Base-by-base conservation (phyloP, 2,888 invertebrate species). In the Neuroscelio doddi region DNA sequence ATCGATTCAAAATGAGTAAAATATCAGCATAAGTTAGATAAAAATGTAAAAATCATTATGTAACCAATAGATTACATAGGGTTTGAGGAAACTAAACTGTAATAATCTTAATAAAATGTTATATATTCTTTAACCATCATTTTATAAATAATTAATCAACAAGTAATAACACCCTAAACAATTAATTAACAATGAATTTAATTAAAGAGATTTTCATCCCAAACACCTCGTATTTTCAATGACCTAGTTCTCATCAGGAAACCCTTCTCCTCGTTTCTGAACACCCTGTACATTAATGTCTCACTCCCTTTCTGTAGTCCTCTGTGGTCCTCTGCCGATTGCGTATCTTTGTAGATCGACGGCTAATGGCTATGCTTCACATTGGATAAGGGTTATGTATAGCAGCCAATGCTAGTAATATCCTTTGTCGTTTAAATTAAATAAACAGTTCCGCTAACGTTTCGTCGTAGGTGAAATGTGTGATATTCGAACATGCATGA, bases 281-380 rank as follows among this genome's bases (percentile, higher is more conserved):
- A 62, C 66, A 66, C 66, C 66, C 66, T 62, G 58, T 66, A 58
- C 66, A 53, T 57, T 62, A 62, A 57, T 51, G 62, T 87, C 46
- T 50, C 55, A 16, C 57, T 55, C 61, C 58, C 62, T 61, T 45
- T 56, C 50, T 52, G 17, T 86, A 87, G 86, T 86, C 86, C 86
- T 85, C 57, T 58, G 56, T 50, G 53, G 64, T 57, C 63, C 53
- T 55, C 53, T 46, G 59, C 56, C 61, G 59, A 63, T 68, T 73
- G 75, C 76, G 77, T 80, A 80, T 79, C 79, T 79, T 73, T 72
- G 73, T 71, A 70, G 76, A 79, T 79, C 79, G 75, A 78, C 78
- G 78, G 74, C 78, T 78, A 78, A 79, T 78, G 75, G 76, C 75
- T 72, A 71, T 70, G 74, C 73, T 73, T 70, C 76, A 73, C 62